Percentiles rank a stretch among this genome's conserved stretches.
Evolutionary conservation across 1,140 invertebrate species (phyloP).

Genomic region (Drosophila pachea): DNA sequence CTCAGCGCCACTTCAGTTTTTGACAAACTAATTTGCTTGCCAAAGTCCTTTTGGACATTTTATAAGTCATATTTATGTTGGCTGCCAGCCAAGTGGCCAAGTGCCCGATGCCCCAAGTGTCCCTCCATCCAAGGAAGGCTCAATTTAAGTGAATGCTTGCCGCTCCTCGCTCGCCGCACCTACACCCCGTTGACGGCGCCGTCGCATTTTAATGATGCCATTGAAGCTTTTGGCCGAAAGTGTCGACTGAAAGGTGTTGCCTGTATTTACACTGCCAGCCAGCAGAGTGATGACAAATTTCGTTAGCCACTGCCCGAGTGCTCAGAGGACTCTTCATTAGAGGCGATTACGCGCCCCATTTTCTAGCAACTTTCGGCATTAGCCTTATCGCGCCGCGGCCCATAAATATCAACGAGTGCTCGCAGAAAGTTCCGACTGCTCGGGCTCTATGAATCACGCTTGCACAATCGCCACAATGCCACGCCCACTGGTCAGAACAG

Average conservation of each 20-base stretch:
- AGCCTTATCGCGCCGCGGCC: constrained; percentile 34
- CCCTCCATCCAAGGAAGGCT: constrained; percentile 8
- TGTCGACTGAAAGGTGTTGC: constrained; percentile 37
- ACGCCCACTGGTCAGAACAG: constrained; percentile 21
- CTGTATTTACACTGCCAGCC: constrained; percentile 25
- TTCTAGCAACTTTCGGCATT: constrained; percentile 31
- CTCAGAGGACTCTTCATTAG: constrained; percentile 10
- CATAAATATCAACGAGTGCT: constrained; percentile 36
- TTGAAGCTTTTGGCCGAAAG: constrained; percentile 34
- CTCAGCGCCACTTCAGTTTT: constrained; percentile 23
- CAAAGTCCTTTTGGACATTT: constrained; percentile 43
- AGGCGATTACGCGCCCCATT: constrained; percentile 23
- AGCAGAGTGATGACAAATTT: constrained; percentile 37
- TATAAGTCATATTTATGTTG: constrained; percentile 54
- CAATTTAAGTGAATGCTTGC: constrained; percentile 47
- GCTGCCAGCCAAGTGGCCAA: constrained; percentile 37
- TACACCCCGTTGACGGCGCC: constrained; percentile 1
- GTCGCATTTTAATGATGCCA: constrained; percentile 46
- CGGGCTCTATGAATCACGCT: constrained; percentile 34
- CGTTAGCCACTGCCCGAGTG: constrained; percentile 10
- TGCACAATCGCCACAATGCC: constrained; percentile 18
- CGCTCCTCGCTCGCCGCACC: neutral
- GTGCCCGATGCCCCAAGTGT: constrained; percentile 9
- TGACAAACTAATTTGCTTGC: constrained; percentile 51
- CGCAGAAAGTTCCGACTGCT: constrained; percentile 22